Conservation (phyloP, 1,140 invertebrate species). For the Drosophila neocordata region DNA sequence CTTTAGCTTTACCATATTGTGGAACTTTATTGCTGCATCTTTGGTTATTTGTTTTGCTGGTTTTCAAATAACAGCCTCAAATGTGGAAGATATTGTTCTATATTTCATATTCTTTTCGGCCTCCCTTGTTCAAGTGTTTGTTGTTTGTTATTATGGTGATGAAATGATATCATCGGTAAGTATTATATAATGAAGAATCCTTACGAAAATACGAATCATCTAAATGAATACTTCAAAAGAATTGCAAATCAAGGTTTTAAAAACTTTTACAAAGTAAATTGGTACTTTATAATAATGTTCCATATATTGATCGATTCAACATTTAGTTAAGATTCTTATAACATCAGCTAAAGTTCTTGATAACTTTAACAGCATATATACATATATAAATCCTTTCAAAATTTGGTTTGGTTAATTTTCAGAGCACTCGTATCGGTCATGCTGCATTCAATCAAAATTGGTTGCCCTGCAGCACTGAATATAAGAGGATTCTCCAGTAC, state of each 20-base stretch:
- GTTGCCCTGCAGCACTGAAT: conserved; percentile 52
- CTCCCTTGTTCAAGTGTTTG: conserved; percentile 68
- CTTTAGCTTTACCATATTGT: conserved; percentile 66
- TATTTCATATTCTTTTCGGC: conserved; percentile 72
- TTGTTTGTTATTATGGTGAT: conserved; percentile 70
- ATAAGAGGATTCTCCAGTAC: conserved; percentile 57
- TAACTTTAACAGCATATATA: too few relatives aligned
- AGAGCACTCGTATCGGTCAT: conserved; percentile 64
- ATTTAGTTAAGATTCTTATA: too few relatives aligned
- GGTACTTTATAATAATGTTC: too few relatives aligned
- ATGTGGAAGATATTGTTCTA: conserved; percentile 66
- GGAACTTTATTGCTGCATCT: conserved; percentile 71
- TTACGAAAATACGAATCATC: too few relatives aligned
- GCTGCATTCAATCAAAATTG: conserved; percentile 70
- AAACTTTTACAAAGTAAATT: too few relatives aligned
- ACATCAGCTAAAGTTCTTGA: too few relatives aligned
- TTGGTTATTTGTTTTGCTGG: conserved; percentile 73
- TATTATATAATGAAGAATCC: too few relatives aligned
- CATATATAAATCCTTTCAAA: neutral
- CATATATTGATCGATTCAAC: too few relatives aligned
- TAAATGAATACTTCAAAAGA: too few relatives aligned
- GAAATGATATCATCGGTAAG: conserved; percentile 71
- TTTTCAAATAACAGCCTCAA: conserved; percentile 70
- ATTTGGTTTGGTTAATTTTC: neutral
- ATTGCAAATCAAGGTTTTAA: too few relatives aligned